A percentile compares a stretch with the other conserved stretches of the same genome.
These are phyloP conservation scores for Idaea biselata DNA, from an alignment of 2,888 invertebrate species.

Conservation along the genomic window DNA sequence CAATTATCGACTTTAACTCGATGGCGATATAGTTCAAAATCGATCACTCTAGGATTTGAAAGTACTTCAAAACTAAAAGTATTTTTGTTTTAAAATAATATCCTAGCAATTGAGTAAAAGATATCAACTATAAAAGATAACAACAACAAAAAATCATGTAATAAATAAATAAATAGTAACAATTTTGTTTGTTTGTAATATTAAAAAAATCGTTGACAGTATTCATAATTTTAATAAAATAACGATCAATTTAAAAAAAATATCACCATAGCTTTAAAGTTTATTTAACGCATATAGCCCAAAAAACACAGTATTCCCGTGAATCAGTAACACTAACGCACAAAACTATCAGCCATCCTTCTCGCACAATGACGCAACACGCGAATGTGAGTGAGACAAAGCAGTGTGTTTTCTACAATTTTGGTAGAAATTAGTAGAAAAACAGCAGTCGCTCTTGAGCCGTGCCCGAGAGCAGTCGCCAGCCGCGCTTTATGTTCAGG, in stretches of 20 bases:
- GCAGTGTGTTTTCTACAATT: constrained; percentile 15
- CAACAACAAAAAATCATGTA: no score
- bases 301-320: not conserved
- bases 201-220: no score
- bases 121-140: no score
- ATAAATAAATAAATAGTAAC: no score
- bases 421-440: constrained; percentile 83
- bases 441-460: constrained; percentile 93
- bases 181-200: no score
- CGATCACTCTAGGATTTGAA: not conserved
- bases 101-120: not conserved
- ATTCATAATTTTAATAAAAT: no score
- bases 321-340: not conserved
- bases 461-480: constrained; percentile 91
- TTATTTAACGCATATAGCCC: not conserved
- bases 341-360: constrained; percentile 38
- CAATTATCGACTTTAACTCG: constrained; percentile 31
- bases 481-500: constrained; percentile 92
- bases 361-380: constrained; percentile 34
- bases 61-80: not conserved
- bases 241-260: no score
- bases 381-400: constrained; percentile 42
- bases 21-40: constrained; percentile 11
- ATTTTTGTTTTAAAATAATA: not conserved
- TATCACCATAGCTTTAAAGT: not conserved